Evolutionary conservation across 2,888 invertebrate species (phyloP), one percentile per base, ranked within the genome.

Genomic region (Epirrhoe alternata): DNA sequence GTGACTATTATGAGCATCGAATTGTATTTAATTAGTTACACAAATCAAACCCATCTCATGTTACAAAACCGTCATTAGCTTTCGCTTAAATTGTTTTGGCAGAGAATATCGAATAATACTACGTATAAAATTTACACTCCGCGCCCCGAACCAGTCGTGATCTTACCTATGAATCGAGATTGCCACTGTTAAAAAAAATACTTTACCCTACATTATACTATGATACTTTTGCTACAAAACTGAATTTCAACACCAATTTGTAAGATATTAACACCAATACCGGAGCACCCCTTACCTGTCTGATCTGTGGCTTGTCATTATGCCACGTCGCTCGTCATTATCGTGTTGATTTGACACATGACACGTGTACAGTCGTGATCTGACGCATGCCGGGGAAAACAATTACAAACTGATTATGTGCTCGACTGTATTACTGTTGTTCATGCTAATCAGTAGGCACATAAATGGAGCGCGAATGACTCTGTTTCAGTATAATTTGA

Each of bases 341-440:
- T 53, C 53, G 66, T 63, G 68, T 73, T 73, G 69, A 70, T 70
- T 71, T 73, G 73, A 73, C 70, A 71, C 66, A 55, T 67, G 68
- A 60, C 71, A 69, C 55, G 67, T 68, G 33, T 14, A 54, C 45
- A 52, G 56, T 55, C 63, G 69, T 38, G 65, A 49, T 61, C 38
- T 58, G 35, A 55, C 51, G 12, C 38, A 42, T 42, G 38, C 38
- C 38, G 54, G 54, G 55, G 53, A 55, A 68, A 59, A 61, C 60
- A 57, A 64, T 53, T 63, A 61, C 67, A 56, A 59, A 61, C 64
- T 53, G 47, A 66, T 63, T 63, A 63, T 63, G 63, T 49, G 63
- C 51, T 52, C 47, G 51, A n/a, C 35, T 63, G 55, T 59, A 16
- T 52, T 53, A 12, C 54, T 49, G 55, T 16, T 59, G 67, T 63